Evolutionary conservation across 2,797 vertebrate genomes (phyloP), one percentile per base, ranked within the genome.

Genomic region (Channa striata): DNA sequence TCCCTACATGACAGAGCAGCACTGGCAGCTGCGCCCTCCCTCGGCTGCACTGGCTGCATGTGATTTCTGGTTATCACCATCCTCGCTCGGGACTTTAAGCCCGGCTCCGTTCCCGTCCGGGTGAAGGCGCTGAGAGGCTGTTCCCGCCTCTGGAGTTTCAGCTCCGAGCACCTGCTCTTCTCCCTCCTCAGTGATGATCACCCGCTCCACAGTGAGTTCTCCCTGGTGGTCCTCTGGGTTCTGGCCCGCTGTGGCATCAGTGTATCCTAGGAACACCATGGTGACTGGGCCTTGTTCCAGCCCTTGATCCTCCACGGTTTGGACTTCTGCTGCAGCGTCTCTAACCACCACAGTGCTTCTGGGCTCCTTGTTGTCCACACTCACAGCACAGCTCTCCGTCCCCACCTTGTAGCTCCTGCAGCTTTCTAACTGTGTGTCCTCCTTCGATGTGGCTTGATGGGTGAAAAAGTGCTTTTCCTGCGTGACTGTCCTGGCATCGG

Each of bases 1-100:
- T 59, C 59, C 57, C 86, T 77, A 95, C 93, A 94, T 93, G 77
- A 94, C 72, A 19, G 89, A 87, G 72, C 93, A 95, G 68, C 93
- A 95, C 57, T 82, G 83, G 58, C 93, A 94, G 67, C 74, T 85
- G 3, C 6, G 62, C n/a, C 56, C 65, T 59, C 17, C 84, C 33
- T 74, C 72, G 33, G 78, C 74, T 57, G 5, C 50, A 10, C 1
- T 44, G 30, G 77, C 47, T 11, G 68, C 6, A 23, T 67, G 39
- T 44, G 76, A 56, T 23, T 69, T 34, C 46, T 11, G n/a, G 52
- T 8, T 46, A 4, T 72, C 62, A 4, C 25, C 73, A 9, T 77
- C 60, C 39, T 82, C 70, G 51, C 8, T 58, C 56, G 51, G 80
- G 62, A 57, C 57, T 68, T 78, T 51, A 13, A 21, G 51, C 58